Evolutionary conservation across 1,140 invertebrate genomes (phyloP), one percentile per base, ranked within the genome.

Genomic region (Arion vulgaris): DNA sequence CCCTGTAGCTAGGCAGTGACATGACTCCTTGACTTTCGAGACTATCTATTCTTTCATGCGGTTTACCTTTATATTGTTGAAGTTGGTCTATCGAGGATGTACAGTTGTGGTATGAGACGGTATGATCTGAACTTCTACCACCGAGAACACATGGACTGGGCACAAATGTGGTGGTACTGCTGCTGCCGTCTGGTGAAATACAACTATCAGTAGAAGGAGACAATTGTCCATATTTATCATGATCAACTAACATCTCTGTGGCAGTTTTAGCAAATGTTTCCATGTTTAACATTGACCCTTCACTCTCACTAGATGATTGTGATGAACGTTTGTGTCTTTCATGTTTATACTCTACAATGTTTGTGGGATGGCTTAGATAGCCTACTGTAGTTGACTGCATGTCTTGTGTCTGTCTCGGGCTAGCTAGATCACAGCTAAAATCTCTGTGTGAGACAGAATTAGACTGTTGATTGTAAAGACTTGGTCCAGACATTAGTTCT

Each of bases 151-250:
- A 36, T 5, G 71, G 71, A 26, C 71, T 73, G 7, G 34, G 11
- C 19, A 49, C 19, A 19, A 11, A 49, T 9, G 45, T 19, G 41
- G 41, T 45, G 5, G 34, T 28, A 39, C 17, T 9, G 23, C 2
- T 13, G 23, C 71, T 49, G 71, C 71, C 41, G 38, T 7, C 51
- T 26, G 76, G 34, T 11, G 76, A 78, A 0, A 36, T n/a, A 26
- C 76, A 78, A n/a, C 76, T 53, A 36, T 78, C 57, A 2, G 76
- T 78, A n/a, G 53, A 78, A 1, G 76, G 76, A 39, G 76, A 62
- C 32, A 78, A 28, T 17, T 57, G 76, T n/a, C 5, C 9, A 51
- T 74, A 74, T 28, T 32, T 32, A n/a, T 77, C 75, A 23, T 38
- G 62, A 2, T 78, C 57, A n/a, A 19, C 32, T 28, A 78, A 36